These are phyloP conservation scores for Phyllotreta striolata DNA, from an alignment of 2,888 invertebrate genomes.

Conservation along the genomic window DNA sequence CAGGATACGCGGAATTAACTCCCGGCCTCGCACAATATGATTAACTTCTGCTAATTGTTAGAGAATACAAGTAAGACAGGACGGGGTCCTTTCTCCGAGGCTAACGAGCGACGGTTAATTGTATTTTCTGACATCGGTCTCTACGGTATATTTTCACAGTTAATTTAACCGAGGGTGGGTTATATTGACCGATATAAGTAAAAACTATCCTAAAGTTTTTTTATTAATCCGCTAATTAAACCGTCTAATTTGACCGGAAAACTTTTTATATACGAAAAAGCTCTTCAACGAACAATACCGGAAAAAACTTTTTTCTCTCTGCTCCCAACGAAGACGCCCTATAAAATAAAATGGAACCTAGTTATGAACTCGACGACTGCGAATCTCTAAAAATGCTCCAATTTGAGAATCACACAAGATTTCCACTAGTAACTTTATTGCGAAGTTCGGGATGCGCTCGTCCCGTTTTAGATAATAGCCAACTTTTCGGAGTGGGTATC, in stretches of 20 bases:
- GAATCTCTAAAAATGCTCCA: constrained; percentile 7
- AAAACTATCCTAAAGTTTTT: too few relatives aligned
- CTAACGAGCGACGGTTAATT: constrained; percentile 25
- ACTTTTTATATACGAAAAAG: too few relatives aligned
- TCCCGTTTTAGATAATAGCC: background rate
- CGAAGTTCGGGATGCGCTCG: constrained; percentile 2
- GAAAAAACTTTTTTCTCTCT: background rate
- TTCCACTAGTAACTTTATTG: constrained; percentile 5
- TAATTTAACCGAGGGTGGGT: constrained; percentile 26
- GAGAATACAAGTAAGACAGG: constrained; percentile 29
- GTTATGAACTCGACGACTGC: background rate
- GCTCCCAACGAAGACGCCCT: background rate
- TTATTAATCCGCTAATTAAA: too few relatives aligned
- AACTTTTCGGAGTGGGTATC: constrained; percentile 2
- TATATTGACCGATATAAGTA: constrained; percentile 19
- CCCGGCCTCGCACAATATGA: constrained; percentile 30
- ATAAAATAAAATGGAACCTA: constrained; percentile 6
- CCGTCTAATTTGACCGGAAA: too few relatives aligned
- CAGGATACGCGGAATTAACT: constrained; percentile 27
- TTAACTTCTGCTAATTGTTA: constrained; percentile 34
- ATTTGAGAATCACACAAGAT: constrained; percentile 5
- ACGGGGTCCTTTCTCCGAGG: constrained; percentile 18
- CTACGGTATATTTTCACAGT: constrained; percentile 32
- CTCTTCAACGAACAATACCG: too few relatives aligned
- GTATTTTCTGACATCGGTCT: constrained; percentile 25